These are phyloP conservation scores for Theonella swinhoei DNA, from an alignment of 37 sponge, comb jelly and placozoan genomes.

Conservation along the genomic window DNA sequence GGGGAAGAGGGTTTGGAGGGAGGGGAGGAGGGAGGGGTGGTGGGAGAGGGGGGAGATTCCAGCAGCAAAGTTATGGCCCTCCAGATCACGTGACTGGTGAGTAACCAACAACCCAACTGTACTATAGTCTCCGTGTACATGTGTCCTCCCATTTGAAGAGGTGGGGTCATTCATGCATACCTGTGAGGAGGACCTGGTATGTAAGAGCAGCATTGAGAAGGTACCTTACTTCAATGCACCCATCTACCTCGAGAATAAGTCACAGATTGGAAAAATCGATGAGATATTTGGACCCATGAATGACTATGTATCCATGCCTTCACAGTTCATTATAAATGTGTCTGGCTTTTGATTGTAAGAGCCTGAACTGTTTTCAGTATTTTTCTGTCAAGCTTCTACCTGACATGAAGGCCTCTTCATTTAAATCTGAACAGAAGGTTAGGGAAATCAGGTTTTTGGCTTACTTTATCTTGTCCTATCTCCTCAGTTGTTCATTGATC, in stretches of 20 bases:
- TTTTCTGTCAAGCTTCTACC: constrained; percentile 87
- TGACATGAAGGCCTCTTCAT: constrained; percentile 89
- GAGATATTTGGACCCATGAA: constrained; percentile 98
- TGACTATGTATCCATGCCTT: constrained; percentile 92
- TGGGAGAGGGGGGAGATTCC: constrained; percentile 50
- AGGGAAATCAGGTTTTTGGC: background rate
- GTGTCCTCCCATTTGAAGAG: constrained; percentile 43
- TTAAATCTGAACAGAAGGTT: constrained; percentile 83
- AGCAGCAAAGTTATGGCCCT: constrained; percentile 68
- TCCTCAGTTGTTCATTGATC: constrained; percentile 88
- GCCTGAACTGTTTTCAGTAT: constrained; percentile 55
- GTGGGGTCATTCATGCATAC: constrained; percentile 87
- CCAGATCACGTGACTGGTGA: constrained; percentile 85
- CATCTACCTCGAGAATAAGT: constrained; percentile 96
- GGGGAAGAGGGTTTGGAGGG: constrained; percentile 72
- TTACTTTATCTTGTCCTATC: background rate
- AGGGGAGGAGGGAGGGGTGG: constrained; percentile 55
- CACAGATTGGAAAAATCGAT: constrained; percentile 97
- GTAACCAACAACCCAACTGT: background rate
- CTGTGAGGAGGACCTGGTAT: constrained; percentile 96
- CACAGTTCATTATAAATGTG: too few relatives aligned
- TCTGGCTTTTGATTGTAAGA: too few relatives aligned
- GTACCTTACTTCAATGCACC: constrained; percentile 99
- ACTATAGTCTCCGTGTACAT: background rate
- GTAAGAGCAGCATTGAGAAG: constrained; percentile 78